phyloP scores from a whole-genome alignment of 2,888 invertebrate species.

The Coecobrya sp. region DNA sequence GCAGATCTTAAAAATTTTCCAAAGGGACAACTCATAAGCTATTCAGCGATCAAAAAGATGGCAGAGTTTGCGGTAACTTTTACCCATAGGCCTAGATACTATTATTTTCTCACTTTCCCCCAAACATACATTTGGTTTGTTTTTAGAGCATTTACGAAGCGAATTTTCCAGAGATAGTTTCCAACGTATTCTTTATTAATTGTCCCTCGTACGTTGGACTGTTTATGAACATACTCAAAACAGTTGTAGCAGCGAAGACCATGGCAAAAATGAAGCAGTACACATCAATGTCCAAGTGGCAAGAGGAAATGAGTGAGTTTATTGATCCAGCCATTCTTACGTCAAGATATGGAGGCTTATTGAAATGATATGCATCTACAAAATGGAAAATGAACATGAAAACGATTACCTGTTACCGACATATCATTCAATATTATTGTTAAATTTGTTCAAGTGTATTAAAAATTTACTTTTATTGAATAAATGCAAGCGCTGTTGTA shows the following conservation, averaged over 20 bases:
- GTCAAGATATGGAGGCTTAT: neutral
- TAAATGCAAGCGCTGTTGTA: no score
- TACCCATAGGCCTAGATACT: no score
- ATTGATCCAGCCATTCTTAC: neutral
- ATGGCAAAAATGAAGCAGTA: conserved; percentile 1
- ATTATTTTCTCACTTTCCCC: no score
- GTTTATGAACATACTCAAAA: conserved; percentile 35
- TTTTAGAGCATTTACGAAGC: conserved; percentile 41
- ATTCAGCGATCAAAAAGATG: conserved; percentile 2
- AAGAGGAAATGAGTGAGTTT: neutral
- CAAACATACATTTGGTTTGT: neutral
- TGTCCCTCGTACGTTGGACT: conserved; percentile 43
- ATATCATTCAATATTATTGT: no score
- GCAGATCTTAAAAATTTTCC: neutral
- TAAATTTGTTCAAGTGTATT: no score
- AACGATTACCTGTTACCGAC: no score
- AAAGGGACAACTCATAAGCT: conserved; percentile 11
- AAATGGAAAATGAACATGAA: no score
- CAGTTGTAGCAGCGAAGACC: conserved; percentile 25
- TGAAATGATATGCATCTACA: no score
- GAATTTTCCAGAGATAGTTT: conserved; percentile 43
- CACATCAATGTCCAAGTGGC: conserved; percentile 16
- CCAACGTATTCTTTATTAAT: conserved; percentile 10
- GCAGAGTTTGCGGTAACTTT: neutral
- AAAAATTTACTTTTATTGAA: no score